A percentile compares a stretch with the other conserved stretches of the same genome.
Evolutionary conservation across 2,888 invertebrate species (phyloP).

Genomic region (Pasiphila rectangulata): DNA sequence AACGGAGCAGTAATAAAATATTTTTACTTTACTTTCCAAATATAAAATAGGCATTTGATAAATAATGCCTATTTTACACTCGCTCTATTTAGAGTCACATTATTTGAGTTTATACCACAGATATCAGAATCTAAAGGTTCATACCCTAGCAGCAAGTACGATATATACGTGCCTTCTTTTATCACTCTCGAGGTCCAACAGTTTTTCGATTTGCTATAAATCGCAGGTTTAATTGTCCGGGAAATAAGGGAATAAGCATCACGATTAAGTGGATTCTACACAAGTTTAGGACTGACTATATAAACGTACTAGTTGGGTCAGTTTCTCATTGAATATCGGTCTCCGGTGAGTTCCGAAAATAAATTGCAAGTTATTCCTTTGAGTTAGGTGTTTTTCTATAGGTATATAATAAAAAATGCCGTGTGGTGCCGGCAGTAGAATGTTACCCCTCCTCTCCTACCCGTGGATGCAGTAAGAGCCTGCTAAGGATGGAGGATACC

Average conservation of each 20-base stretch:
- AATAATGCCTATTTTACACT: no score
- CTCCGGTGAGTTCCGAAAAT: neutral
- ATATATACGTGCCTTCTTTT: neutral
- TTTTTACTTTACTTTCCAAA: no score
- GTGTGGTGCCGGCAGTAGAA: no score
- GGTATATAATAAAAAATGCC: no score
- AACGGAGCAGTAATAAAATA: no score
- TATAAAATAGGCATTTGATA: no score
- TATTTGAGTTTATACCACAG: no score
- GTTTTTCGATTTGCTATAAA: constrained; percentile 75
- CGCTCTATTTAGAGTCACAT: no score
- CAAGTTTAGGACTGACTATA: constrained; percentile 21
- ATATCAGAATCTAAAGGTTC: neutral
- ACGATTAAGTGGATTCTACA: constrained; percentile 41
- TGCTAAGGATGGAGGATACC: no score
- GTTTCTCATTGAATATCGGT: constrained; percentile 9
- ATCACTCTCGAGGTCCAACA: constrained; percentile 32
- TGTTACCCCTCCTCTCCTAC: no score
- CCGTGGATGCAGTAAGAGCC: no score
- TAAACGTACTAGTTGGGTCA: constrained; percentile 7
- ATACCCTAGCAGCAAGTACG: neutral
- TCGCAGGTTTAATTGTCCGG: constrained; percentile 74
- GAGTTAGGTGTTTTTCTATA: no score
- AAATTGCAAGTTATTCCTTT: neutral
- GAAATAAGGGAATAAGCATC: constrained; percentile 75